Evolutionary conservation across 2,888 invertebrate species (phyloP).

Genomic region (Strigamia transsilvanica): DNA sequence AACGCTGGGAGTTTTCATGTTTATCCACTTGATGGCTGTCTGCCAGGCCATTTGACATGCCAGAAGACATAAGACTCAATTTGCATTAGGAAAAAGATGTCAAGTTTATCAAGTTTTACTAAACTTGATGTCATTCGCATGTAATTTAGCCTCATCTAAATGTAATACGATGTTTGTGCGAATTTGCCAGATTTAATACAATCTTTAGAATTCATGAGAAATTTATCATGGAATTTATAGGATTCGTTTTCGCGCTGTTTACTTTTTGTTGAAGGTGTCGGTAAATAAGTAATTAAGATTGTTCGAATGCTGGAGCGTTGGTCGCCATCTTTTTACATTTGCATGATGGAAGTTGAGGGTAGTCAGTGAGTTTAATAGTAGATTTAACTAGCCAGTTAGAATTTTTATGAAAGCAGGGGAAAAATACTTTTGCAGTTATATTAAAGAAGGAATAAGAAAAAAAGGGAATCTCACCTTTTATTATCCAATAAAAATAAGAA

Average conservation of each 20-base stretch:
- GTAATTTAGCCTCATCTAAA: slow-evolving; percentile 36
- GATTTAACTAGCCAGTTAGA: slow-evolving; percentile 37
- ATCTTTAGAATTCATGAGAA: slow-evolving; percentile 13
- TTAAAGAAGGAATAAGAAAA: slow-evolving; percentile 33
- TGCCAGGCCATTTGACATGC: slow-evolving; percentile 49
- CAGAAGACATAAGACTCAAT: slow-evolving; percentile 49
- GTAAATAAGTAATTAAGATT: background rate
- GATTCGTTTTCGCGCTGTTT: background rate
- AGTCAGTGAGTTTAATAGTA: slow-evolving; percentile 48
- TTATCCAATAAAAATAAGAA: slow-evolving; percentile 45
- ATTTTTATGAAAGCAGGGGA: slow-evolving; percentile 37
- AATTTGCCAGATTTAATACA: background rate
- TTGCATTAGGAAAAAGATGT: slow-evolving; percentile 49
- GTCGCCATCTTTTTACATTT: background rate
- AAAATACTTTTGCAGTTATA: slow-evolving; percentile 44
- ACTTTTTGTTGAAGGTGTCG: background rate
- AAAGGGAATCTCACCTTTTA: slow-evolving; percentile 44
- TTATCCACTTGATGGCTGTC: slow-evolving; percentile 49
- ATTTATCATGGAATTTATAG: background rate
- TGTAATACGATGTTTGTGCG: slow-evolving; percentile 16
- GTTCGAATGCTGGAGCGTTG: background rate
- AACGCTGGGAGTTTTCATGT: slow-evolving; percentile 41
- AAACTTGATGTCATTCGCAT: slow-evolving; percentile 16
- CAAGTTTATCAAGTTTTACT: slow-evolving; percentile 47
- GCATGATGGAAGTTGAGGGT: slow-evolving; percentile 12